These are phyloP conservation scores for Leucoraja ocellata DNA, from an alignment of 2,797 vertebrate species.

Conservation along the genomic window DNA sequence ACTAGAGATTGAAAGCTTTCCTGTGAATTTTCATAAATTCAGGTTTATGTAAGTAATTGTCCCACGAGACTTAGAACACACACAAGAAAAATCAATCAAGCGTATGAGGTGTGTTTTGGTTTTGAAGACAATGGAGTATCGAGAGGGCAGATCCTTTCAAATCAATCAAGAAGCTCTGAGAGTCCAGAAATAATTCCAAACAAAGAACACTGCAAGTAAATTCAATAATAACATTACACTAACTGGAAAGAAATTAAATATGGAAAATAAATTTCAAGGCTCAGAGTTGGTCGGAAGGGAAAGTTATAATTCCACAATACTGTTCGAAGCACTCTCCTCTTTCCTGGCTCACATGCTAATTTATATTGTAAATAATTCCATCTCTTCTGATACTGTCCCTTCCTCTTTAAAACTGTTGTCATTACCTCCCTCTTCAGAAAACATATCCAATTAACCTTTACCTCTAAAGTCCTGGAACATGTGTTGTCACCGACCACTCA, in stretches of 20 bases:
- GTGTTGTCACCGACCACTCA: background rate
- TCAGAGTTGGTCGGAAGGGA: background rate
- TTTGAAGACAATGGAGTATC: background rate
- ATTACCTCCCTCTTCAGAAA: background rate
- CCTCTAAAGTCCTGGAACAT: background rate
- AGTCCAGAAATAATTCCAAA: background rate
- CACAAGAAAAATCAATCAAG: background rate
- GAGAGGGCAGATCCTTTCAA: background rate
- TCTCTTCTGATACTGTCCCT: background rate
- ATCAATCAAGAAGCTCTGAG: background rate
- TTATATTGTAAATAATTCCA: background rate
- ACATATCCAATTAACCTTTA: background rate
- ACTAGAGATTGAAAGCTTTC: background rate
- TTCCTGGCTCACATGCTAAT: background rate
- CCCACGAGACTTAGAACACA: background rate
- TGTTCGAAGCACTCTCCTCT: background rate
- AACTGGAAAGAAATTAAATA: background rate
- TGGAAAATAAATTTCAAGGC: background rate
- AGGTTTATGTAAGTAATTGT: background rate
- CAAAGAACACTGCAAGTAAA: background rate
- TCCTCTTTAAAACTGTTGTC: background rate
- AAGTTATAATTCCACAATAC: background rate
- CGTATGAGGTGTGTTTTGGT: background rate
- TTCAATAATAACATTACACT: background rate
- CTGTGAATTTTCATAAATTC: background rate